Base-by-base conservation (phyloP, 2,113 vertebrate species). In the Sialia sialis region DNA sequence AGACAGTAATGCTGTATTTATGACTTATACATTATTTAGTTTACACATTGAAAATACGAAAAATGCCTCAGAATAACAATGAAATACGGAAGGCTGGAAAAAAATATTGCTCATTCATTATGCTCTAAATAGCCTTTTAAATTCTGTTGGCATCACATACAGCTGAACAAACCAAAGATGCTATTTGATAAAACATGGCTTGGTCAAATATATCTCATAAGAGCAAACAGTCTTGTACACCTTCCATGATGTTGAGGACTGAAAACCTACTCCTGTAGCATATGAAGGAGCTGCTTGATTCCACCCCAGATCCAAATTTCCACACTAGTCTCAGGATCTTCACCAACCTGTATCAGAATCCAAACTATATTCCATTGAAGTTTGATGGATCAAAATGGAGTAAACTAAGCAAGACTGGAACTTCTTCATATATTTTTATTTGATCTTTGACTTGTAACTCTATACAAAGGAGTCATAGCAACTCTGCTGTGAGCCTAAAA, bases 291-390 rank as follows among this genome's bases (percentile, higher is more conserved):
- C 68, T 99, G 98, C 94, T 98, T 99, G 93, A 99, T 98, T n/a
- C 99, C 98, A 7, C 98, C 99, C 98, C 98, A 99, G 51, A 98
- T 97, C 22, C 96, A 94, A 44, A 99, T 99, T 97, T 99, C 98
- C 7, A 95, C 91, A 38, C 98, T 98, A 94, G 97, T 97, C 74
- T 98, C 98, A 1, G 98, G 97, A 48, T 99, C 98, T 96, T 99
- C 98, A 13, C 98, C 99, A 63, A 99, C 96, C 97, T 99, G 99
- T 22, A 99, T 98, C 89, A 99, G 97, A 79, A 99, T 97, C 98
- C 99, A 99, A 68, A 98, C 97, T 2, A 98, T 44, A 36, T 98
- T 99, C 98, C 98, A 98, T 5, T 99, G 97, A 87, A 99, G 97
- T 96, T 98, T 98, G 59, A 98, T 94, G 90, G 98, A 78, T 98